Base-by-base conservation (phyloP, 1,140 invertebrate species). In the Anastrepha ludens region DNA sequence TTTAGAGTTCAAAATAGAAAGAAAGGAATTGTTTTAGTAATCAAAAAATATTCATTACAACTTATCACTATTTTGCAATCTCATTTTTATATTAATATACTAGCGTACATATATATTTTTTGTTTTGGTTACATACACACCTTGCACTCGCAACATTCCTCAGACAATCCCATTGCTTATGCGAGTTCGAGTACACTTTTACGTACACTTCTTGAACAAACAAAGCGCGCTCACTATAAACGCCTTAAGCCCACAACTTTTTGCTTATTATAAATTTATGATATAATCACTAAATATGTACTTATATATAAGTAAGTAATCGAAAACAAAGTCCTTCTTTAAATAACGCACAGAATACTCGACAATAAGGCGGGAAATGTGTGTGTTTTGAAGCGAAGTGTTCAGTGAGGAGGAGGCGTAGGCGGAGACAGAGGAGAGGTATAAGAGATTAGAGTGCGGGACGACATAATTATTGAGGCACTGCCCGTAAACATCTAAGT, bases 281-380 rank as follows among this genome's bases (percentile, higher is more conserved):
- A 58, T 55, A 81, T 81, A 81, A 81, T 55, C 74, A 58, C 44
- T 20, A 20, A 50, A 81, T 74, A 15, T 74, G 15, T n/a, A 74
- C 3, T 13, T 58, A 50, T 20, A 29, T 20, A 29, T 41, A 41
- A 44, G 39, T 47, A 44, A n/a, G 41, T 55, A 81, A 81, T 55
- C n/a, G 74, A 29, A 81, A 81, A 81, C 74, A 81, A 81, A 81
- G 74, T 81, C 44, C 74, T 55, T 81, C 44, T 55, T 81, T 55
- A 55, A 81, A 55, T 74, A n/a, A 62, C 5, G 44, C 39, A n/a
- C 44, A 81, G 5, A 81, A 81, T 55, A 58, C 6, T n/a, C 47
- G 74, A 81, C 41, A 81, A 81, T 55, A 55, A 81, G 47, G 74
- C 47, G 74, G 47, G 15, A 47, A 74, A 2, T 0, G 7, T n/a